phyloP scores from a whole-genome alignment of 2,888 invertebrate genomes.

The Neoascia interrupta region DNA sequence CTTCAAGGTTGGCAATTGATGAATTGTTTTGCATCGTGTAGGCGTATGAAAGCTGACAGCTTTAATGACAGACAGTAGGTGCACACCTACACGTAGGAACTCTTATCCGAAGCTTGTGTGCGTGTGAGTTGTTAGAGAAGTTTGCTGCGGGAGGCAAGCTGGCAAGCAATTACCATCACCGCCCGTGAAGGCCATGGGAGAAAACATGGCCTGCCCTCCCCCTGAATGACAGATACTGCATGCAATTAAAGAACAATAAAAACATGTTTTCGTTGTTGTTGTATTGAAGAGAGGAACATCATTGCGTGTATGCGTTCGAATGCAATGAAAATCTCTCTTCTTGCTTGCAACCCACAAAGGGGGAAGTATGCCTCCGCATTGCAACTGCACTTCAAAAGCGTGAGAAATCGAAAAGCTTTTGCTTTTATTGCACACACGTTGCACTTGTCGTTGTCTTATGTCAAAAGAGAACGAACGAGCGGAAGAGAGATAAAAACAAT shows the following conservation, averaged over 20 bases:
- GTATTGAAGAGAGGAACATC: slow-evolving; percentile 27
- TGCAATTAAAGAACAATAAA: slow-evolving; percentile 5
- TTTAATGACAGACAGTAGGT: slow-evolving; percentile 39
- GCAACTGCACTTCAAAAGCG: slow-evolving; percentile 41
- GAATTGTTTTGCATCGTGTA: slow-evolving; percentile 40
- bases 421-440: slow-evolving; percentile 46
- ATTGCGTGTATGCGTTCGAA: slow-evolving; percentile 47
- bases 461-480: not conserved
- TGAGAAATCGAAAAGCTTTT: slow-evolving; percentile 57
- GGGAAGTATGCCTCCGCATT: not conserved
- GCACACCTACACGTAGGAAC: slow-evolving; percentile 12
- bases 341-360: not conserved
- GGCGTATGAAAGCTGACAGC: slow-evolving; percentile 41
- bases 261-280: too few relatives aligned
- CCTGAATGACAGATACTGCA: not conserved
- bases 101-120: not conserved
- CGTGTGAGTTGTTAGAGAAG: not conserved
- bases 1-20: slow-evolving; percentile 57
- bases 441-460: slow-evolving; percentile 30
- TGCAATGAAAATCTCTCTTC: not conserved
- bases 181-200: slow-evolving; percentile 47
- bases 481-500: slow-evolving; percentile 27
- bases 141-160: slow-evolving; percentile 10
- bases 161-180: slow-evolving; percentile 8
- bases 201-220: slow-evolving; percentile 6